Base-by-base conservation (phyloP, 1,140 invertebrate genomes). In the Drosophila albomicans region DNA sequence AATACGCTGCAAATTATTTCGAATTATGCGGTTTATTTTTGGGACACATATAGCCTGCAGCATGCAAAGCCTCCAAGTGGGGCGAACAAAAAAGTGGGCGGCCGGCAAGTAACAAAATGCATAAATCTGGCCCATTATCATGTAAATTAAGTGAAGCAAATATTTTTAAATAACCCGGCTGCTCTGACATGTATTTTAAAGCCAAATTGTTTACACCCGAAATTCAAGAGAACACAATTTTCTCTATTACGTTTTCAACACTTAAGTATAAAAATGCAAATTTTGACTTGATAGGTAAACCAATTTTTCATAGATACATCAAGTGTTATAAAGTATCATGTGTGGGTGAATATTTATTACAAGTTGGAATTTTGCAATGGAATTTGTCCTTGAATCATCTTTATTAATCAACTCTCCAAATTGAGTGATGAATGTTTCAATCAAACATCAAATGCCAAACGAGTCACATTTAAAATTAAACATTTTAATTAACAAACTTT, bases 21-120 rank as follows among this genome's bases (percentile, higher is more conserved):
- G 77, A 78, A 88, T 87, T 84, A 88, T 88, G 64, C 38, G 80
- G 72, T 79, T 80, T 82, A 87, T 87, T 87, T 87, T 85, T 75
- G 75, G 82, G 48, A 30, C 20, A n/a, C 32, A n/a, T 54, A 30
- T 25, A 46, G 66, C 13, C 28, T 51, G 46, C 68, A 46, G 56
- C 48, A 38, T 32, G 56, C 48, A 61, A n/a, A 16, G 32, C 46
- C 11, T n/a, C 8, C 45, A 51, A 69, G 62, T 51, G 65, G 57
- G 48, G 25, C 46, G 35, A 5, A 2, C 13, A 16, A 56, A 70
- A 75, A 70, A 65, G 56, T 81, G 75, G 71, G 73, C 46, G 69
- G 48, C 64, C 43, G 45, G 54, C 56, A 57, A 48, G 71, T 65
- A 71, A 72, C 66, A 69, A 38, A 75, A 75, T 75, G 57, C 72